Evolutionary conservation across 37 sponge, comb jelly and placozoan genomes (phyloP), one percentile per base, ranked within the genome.

Genomic region (Halisarca cf. caerulea): DNA sequence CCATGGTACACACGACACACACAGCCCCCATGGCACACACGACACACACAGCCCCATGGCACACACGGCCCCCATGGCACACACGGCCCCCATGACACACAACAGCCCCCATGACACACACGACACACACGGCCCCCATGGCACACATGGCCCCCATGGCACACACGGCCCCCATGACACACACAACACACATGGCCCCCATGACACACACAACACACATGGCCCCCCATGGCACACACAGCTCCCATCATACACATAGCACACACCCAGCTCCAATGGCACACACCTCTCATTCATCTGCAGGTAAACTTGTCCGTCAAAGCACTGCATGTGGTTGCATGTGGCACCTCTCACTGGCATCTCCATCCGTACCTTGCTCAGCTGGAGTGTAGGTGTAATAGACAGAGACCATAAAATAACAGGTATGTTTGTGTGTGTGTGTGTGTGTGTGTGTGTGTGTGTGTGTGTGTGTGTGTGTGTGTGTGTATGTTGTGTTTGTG

Each of bases 321-420:
- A 98, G 59, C 98, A 98, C 88, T 98, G 98, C 28, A 95, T 47
- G 86, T 98, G 98, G 17, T 64, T 90, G 64, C 98, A 98, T 1
- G 58, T 47, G 0, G 51, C 70, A 17, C 92, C 83, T 79, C 98
- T 91, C 45, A 40, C 86, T 43, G 97, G 97, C 39, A 86, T 43
- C 3, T 47, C 66, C 92, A 96, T 96, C 30, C 88, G 88, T 74
- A 91, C 62, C 53, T 93, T 96, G 0, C 97, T 93, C 36, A 96
- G 80, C 95, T 95, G 83, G 25, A 82, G 11, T n/a, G n/a, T n/a
- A 39, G 17, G 42, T 39, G 47, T 8, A 32, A n/a, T 36, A 43
- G 1, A 30, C 47, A 21, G 21, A 3, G 2, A 7, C 20, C 23
- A 42, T 25, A 20, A 24, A 25, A 15, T 21, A 77, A 47, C 17